phyloP scores from a whole-genome alignment of 2,797 vertebrate genomes.

The Darevskia mixta region DNA sequence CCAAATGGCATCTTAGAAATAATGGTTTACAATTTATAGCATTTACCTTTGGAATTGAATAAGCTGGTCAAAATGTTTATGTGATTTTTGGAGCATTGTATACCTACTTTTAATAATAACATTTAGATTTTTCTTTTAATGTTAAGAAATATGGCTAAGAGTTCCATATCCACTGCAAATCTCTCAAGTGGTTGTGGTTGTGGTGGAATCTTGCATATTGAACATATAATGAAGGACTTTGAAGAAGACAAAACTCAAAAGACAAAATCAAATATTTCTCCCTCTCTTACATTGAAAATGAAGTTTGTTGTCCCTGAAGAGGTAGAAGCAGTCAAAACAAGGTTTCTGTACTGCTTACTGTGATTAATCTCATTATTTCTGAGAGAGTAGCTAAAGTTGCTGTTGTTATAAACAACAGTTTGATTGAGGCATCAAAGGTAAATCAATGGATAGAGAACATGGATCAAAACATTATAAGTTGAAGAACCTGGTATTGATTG shows the following conservation, averaged over 20 bases:
- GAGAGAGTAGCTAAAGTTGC: conserved; percentile 53
- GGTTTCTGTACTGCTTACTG: conserved; percentile 52
- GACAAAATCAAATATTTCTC: not conserved
- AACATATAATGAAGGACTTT: not conserved
- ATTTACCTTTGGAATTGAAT: too few relatives aligned
- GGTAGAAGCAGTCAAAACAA: conserved; percentile 61
- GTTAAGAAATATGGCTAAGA: not conserved
- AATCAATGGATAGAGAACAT: conserved; percentile 60
- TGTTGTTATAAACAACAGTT: conserved; percentile 52
- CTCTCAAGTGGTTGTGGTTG: not conserved
- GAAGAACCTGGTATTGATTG: conserved; percentile 64
- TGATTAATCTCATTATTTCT: conserved; percentile 65
- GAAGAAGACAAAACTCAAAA: not conserved
- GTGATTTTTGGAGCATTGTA: not conserved
- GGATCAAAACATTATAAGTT: conserved; percentile 66
- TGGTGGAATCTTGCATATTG: not conserved
- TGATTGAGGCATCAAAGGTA: conserved; percentile 67
- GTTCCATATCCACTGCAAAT: not conserved
- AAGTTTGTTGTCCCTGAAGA: conserved; percentile 55
- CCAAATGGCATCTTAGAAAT: too few relatives aligned
- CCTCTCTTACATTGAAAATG: conserved; percentile 27
- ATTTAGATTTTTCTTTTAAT: not conserved
- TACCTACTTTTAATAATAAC: not conserved
- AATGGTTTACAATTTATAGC: too few relatives aligned
- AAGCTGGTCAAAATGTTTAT: too few relatives aligned